These are phyloP conservation scores for Serinus canaria DNA, from an alignment of 2,113 vertebrate genomes.

Conservation along the genomic window DNA sequence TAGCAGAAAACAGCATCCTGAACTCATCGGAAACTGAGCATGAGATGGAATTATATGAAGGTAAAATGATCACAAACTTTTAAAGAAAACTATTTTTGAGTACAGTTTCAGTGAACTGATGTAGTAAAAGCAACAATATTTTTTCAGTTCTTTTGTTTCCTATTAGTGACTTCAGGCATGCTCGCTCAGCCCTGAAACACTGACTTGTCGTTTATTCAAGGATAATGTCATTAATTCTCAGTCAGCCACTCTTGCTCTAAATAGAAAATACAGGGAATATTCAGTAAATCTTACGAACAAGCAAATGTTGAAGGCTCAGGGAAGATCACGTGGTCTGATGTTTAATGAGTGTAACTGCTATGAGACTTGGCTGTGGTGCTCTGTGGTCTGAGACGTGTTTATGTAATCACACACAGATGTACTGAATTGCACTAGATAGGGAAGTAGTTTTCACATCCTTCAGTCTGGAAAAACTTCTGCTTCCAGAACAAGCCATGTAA, in stretches of 20 bases:
- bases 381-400: background rate
- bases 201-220: background rate
- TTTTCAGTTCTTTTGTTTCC: background rate
- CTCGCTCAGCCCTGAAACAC: background rate
- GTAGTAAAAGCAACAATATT: background rate
- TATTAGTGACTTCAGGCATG: background rate
- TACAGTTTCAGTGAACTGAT: background rate
- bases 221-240: background rate
- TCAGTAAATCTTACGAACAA: background rate
- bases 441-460: constrained; percentile 27
- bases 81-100: background rate
- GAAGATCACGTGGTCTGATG: background rate
- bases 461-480: constrained; percentile 22
- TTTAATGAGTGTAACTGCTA: constrained; percentile 44
- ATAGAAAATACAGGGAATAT: background rate
- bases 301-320: background rate
- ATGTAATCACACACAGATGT: constrained; percentile 51
- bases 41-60: background rate
- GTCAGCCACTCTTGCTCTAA: background rate
- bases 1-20: background rate
- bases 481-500: constrained; percentile 8
- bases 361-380: background rate
- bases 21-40: background rate
- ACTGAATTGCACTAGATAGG: background rate
- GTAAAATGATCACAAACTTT: background rate